Conservation (phyloP, 2,797 vertebrate species). For the Philypnodon macrostomus region DNA sequence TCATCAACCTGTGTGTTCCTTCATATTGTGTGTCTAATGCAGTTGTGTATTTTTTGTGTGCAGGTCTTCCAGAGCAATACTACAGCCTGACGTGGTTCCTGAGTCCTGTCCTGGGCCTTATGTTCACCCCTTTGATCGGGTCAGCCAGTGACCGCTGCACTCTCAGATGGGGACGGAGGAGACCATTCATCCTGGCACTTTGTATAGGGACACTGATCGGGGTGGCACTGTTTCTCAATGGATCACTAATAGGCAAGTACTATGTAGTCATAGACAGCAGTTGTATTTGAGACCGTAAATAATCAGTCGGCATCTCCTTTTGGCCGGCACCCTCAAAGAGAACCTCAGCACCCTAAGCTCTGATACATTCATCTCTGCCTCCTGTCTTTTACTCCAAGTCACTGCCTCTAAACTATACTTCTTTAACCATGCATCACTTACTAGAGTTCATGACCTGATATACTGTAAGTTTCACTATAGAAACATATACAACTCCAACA, state of each 20-base stretch:
- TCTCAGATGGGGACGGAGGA: constrained; percentile 90
- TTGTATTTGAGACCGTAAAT: no score
- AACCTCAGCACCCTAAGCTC: no score
- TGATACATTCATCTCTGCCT: no score
- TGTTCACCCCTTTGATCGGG: constrained; percentile 94
- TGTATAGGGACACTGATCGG: constrained; percentile 90
- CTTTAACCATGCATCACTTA: not conserved
- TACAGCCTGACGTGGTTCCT: constrained; percentile 99
- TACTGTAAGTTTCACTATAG: not conserved
- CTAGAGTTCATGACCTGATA: not conserved
- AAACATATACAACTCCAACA: not conserved
- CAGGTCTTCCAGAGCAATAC: constrained; percentile 98
- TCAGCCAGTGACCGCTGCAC: constrained; percentile 96
- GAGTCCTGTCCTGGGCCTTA: constrained; percentile 91
- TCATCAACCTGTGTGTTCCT: no score
- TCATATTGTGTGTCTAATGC: constrained; percentile 6
- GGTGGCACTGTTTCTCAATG: constrained; percentile 94
- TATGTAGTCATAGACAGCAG: no score
- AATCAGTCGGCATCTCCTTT: no score
- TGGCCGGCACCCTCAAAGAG: no score
- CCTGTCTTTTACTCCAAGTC: no score
- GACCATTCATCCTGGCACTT: constrained; percentile 93
- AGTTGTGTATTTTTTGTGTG: constrained; percentile 3
- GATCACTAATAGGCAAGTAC: constrained; percentile 88
- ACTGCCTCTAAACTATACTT: no score